phyloP scores from a whole-genome alignment of 1,140 invertebrate genomes.

The Hyphantria cunea region DNA sequence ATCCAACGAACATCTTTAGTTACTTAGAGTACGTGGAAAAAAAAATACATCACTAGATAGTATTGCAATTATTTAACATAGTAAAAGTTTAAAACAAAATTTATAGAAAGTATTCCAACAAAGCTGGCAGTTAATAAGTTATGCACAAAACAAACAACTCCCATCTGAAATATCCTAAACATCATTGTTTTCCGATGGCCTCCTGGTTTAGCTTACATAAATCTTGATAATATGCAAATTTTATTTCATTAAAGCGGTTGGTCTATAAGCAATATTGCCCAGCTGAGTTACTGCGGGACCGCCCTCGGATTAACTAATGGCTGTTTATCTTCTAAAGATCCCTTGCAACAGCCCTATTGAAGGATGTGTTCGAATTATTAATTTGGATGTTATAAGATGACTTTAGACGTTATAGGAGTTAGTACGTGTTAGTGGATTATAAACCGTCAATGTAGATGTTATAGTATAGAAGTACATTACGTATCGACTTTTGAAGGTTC shows the following conservation, averaged over 20 bases:
- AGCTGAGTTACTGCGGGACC: constrained; percentile 66
- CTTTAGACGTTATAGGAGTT: constrained; percentile 8
- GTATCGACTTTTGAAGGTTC: too few species aligned
- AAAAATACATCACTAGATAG: neutral
- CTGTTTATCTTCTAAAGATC: constrained; percentile 76
- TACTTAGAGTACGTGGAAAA: too few species aligned
- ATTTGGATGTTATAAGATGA: constrained; percentile 43
- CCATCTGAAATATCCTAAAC: constrained; percentile 39
- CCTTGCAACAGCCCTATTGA: constrained; percentile 48
- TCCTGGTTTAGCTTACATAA: constrained; percentile 56
- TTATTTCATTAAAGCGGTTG: constrained; percentile 79
- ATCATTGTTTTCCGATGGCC: constrained; percentile 68
- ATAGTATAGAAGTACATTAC: too few species aligned
- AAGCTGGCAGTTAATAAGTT: constrained; percentile 27
- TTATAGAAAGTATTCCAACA: constrained; percentile 21
- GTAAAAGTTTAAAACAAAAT: constrained; percentile 21
- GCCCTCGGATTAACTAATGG: constrained; percentile 77
- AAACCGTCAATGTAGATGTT: too few species aligned
- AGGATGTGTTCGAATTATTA: constrained; percentile 60
- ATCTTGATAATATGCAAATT: constrained; percentile 79
- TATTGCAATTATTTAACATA: constrained; percentile 12
- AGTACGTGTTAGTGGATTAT: neutral
- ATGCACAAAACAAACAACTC: constrained; percentile 37
- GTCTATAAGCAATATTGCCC: constrained; percentile 71
- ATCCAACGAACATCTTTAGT: too few species aligned